Base-by-base conservation (phyloP, 2,797 vertebrate species). In the Anabacerthia variegaticeps region DNA sequence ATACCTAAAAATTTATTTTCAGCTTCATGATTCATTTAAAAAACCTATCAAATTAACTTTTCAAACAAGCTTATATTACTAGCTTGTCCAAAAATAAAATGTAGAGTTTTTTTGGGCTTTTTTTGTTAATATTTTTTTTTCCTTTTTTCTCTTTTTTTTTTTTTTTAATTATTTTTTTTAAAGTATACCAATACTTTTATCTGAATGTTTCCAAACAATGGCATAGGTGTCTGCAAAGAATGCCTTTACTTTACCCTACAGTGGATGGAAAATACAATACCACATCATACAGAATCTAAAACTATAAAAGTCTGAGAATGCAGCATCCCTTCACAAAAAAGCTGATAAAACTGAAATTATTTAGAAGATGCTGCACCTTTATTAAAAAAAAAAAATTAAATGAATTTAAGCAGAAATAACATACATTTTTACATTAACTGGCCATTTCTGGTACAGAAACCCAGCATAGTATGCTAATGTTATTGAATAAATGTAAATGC, bases 401-500 rank as follows among this genome's bases (percentile, higher is more conserved):
- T 97, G 97, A 97, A 97, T 98, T 98, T 98, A 98, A 98, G 98
- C 98, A 98, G 98, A 98, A 98, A 98, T 98, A 98, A 98, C 98
- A 98, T 98, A 98, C 97, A 98, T 98, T 98, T 98, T 97, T 98
- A 98, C 98, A 98, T 98, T 97, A 97, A 98, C 98, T 98, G 98
- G 98, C 97, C 97, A 98, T 98, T 98, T 98, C 98, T 98, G 98
- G 97, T 98, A 98, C 98, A 98, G 98, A 98, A 98, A 98, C 96
- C 98, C 98, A 98, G 98, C 97, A 95, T 89, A 97, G 96, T 98
- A 98, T 97, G 97, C 98, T 98, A 98, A 98, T 98, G 98, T 98
- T 98, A 98, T 96, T 98, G 97, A 98, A 98, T 98, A 98, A 98
- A 98, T 98, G 98, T 98, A 98, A 98, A 98, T 98, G 98, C 98